phyloP scores from a whole-genome alignment of 2,797 vertebrate species.

The Macrochelys suwanniensis region DNA sequence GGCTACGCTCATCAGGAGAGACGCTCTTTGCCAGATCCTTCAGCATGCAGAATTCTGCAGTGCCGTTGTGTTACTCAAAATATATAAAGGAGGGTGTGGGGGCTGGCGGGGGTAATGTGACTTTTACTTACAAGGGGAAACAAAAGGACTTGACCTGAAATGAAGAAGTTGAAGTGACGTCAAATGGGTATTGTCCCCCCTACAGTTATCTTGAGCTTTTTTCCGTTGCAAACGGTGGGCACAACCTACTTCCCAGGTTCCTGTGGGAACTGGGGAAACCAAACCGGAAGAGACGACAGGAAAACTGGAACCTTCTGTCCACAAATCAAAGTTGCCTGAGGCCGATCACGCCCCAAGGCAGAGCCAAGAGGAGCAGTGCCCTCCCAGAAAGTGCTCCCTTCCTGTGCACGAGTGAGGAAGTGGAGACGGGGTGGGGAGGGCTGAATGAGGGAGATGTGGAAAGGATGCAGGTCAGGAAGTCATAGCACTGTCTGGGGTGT shows the following conservation, averaged over 20 bases:
- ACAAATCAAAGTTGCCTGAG: slow-evolving; percentile 63
- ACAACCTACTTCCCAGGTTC: slow-evolving; percentile 74
- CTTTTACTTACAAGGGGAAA: background rate
- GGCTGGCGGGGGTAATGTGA: background rate
- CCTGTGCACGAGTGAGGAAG: background rate
- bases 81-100: background rate
- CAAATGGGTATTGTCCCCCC: slow-evolving; percentile 55
- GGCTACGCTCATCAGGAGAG: background rate
- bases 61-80: background rate
- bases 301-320: slow-evolving; percentile 63
- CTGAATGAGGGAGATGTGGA: background rate
- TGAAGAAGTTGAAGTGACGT: slow-evolving; percentile 52
- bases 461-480: slow-evolving; percentile 26
- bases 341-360: background rate
- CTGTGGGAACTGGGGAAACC: slow-evolving; percentile 83
- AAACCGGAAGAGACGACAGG: slow-evolving; percentile 72
- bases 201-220: slow-evolving; percentile 59
- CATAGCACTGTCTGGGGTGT: background rate
- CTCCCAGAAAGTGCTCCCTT: slow-evolving; percentile 52
- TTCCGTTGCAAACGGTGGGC: slow-evolving; percentile 71
- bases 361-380: background rate
- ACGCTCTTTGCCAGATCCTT: background rate
- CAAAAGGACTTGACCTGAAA: background rate
- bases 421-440: background rate
- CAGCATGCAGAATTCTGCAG: background rate